phyloP scores from a whole-genome alignment of 1,140 invertebrate genomes.

The Calephelis virginiensis region DNA sequence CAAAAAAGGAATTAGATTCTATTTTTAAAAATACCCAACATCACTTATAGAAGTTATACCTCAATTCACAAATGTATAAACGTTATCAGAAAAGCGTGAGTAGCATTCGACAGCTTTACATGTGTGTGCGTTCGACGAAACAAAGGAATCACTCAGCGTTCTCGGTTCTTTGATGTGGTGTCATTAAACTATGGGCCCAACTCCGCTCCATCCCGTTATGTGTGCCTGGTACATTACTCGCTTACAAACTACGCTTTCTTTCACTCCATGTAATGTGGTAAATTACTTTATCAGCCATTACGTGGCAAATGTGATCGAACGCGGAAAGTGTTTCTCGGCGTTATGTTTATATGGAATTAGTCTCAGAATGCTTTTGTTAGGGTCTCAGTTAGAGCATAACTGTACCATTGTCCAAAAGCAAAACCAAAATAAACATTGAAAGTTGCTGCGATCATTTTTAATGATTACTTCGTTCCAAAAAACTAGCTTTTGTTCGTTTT shows the following conservation, averaged over 20 bases:
- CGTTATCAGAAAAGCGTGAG: too few relatives aligned
- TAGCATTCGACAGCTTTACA: not conserved
- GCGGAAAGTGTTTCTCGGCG: not conserved
- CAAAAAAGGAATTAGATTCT: too few relatives aligned
- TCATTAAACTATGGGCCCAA: not conserved
- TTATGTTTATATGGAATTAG: not conserved
- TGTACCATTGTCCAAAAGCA: too few relatives aligned
- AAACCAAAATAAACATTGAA: too few relatives aligned
- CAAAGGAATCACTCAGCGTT: slow-evolving; percentile 4
- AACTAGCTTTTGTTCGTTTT: too few relatives aligned
- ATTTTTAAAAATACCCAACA: too few relatives aligned
- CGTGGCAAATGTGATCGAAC: not conserved
- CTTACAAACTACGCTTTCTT: slow-evolving; percentile 7
- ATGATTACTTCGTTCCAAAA: too few relatives aligned
- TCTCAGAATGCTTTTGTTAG: not conserved
- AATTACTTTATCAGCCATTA: slow-evolving; percentile 7
- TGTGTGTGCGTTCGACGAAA: slow-evolving; percentile 1
- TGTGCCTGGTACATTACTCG: not conserved
- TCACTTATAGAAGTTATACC: too few relatives aligned
- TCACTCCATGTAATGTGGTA: slow-evolving; percentile 3
- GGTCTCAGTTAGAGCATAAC: not conserved
- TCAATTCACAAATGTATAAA: too few relatives aligned
- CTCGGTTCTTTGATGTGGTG: not conserved
- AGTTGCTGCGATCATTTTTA: too few relatives aligned
- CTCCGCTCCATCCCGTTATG: not conserved